Base-by-base conservation (phyloP, 1,140 invertebrate species). In the Pteromalus puparum region DNA sequence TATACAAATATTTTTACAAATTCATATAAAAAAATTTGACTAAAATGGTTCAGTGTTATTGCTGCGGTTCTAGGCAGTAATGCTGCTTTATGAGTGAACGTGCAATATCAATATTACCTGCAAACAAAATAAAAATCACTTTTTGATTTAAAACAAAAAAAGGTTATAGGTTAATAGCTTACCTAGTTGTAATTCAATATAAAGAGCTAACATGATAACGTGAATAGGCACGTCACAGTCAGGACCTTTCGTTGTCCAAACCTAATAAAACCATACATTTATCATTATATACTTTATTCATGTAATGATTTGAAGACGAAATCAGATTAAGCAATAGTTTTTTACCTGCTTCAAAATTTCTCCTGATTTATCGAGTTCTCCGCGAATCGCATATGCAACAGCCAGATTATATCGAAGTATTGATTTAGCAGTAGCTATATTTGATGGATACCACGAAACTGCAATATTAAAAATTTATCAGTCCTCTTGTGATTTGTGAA, bases 351-450 rank as follows among this genome's bases (percentile, higher is more conserved):
- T 94, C n/a, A 98, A 91, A 38, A 95, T 93, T 87, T 95, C 94
- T 61, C 94, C 94, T 2, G 97, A 96, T 90, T 97, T 96, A 80
- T 96, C 95, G 73, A 95, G 94, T 90, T 98, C 97, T 21, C 96
- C 96, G 83, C 96, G 94, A 68, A 97, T 93, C 18, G 96, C 95
- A 90, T 97, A 95, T 15, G 95, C 95, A 18, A 97, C 96, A 34
- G 97, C 96, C 84, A 97, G 93, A 91, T 98, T 97, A 87, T 98
- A 97, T 86, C 96, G 95, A 81, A 97, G 93, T 48, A 97, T 94
- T 53, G 95, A 94, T 87, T 95, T 94, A 3, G 95, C 96, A 38
- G 95, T 95, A 26, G 94, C 90, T 48, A 96, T 87, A 42, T 94
- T 95, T 81, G 94, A 94, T 2, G 97, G 96, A 88, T 95, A 95